Evolutionary conservation across 2,888 invertebrate species (phyloP), one percentile per base, ranked within the genome.

Genomic region (Cheilosia vernalis): DNA sequence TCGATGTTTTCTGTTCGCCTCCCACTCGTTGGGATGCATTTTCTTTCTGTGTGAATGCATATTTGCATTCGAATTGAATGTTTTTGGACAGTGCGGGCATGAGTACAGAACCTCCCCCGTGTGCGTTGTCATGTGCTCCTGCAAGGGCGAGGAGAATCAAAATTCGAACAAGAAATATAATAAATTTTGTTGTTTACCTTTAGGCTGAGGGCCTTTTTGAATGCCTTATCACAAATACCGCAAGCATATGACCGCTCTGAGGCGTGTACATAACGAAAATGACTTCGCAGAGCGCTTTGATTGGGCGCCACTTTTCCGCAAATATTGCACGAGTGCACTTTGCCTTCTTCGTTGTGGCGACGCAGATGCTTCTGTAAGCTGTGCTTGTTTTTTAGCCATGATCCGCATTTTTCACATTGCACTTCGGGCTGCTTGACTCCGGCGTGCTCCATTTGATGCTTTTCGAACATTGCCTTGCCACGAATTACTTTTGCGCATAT

Each of bases 91-190:
- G 79, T 91, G 90, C 0, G 91, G 91, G 58, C 92, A 92, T 66
- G 89, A 91, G 85, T 92, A 92, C 3, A 92, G 87, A 66, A 90
- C 90, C 79, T 92, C 92, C 13, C 91, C 91, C 0, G 92, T 92
- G 44, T 92, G 92, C 15, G 89, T 90, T 17, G 92, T 90, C 90
- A 92, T 91, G 83, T 92, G 92, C 83, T 92, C 92, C 89, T 91
- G 64, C 1, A 87, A 77, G 60, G 15, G 19, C 42, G 10, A 37
- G 53, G 4, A 37, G 24, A 47, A 19, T 40, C 17, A 9, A 13
- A 47, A 6, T 17, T 17, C 4, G 13, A 21, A 15, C 15, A 9
- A 2, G 5, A 9, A 17, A 2, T 24, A 15, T 15, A 24, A 51
- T 13, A 15, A 21, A 15, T 47, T 6, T 47, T 0, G 21, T 24